Evolutionary conservation across 2,797 vertebrate species (phyloP), one percentile per base, ranked within the genome.

Genomic region (Buphagus erythrorhynchus): DNA sequence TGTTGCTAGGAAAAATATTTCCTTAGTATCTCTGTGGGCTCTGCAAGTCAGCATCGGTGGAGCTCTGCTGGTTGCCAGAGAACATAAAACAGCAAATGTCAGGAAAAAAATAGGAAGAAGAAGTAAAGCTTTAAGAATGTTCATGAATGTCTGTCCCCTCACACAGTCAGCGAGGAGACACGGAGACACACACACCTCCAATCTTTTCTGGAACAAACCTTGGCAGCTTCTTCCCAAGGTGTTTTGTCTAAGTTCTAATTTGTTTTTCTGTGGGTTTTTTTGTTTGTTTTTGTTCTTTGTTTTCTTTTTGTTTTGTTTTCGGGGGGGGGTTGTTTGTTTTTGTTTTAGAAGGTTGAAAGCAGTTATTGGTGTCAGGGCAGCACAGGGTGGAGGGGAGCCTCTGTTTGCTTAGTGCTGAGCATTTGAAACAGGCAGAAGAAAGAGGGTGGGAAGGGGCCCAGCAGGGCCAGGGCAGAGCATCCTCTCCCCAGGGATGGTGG

Each of bases 1-100:
- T 88, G 96, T 96, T 97, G 94, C 96, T 96, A 97, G 88, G 96
- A 97, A 97, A 95, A 97, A 97, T 95, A 97, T 96, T 97, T 97
- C 96, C 92, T 87, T 82, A 72, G 90, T 85, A 96, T 97, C 91
- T 94, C 88, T 40, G 5, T 58, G 93, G 81, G 91, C 93, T 89
- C 80, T 89, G 91, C 94, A 92, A 94, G 88, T 85, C 96, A 95
- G 92, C 93, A 95, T 96, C 52, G 0, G 83, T 58, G 88, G 61
- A 97, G 86, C 61, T 93, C 87, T 74, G 93, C 80, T 92, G 63
- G 31, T 38, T 95, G 96, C 96, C 96, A 97, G 91, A 84, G 72
- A 93, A 79, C 40, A 93, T 93, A 97, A 96, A 96, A 93, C 87
- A 94, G 95, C 82, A 96, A 97, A 95, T 88, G 94, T 96, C 88